Evolutionary conservation across 2,888 invertebrate species (phyloP).

Genomic region (Drosophila koepferae): DNA sequence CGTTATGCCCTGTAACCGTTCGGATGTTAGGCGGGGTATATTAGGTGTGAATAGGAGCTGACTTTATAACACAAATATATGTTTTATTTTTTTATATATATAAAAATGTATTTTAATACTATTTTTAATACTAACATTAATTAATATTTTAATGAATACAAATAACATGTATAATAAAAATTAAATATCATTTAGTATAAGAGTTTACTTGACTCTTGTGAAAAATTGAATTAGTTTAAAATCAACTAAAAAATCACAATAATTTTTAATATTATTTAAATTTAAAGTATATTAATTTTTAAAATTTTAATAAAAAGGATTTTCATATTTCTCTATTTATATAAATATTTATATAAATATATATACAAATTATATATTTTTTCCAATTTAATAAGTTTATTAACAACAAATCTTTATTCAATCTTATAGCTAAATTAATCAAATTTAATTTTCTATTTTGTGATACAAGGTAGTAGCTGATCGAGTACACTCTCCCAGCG

Average conservation of each 20-base stretch:
- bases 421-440: background rate
- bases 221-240: background rate
- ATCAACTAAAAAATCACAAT: background rate
- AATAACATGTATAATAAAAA: too few relatives aligned
- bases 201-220: background rate
- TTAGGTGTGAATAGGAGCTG: background rate
- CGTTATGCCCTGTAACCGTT: slow-evolving; percentile 26
- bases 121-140: background rate
- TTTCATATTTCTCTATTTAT: background rate
- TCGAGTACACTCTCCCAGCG: background rate
- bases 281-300: background rate
- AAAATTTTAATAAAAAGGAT: background rate
- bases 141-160: background rate
- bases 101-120: too few relatives aligned
- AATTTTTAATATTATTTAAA: background rate
- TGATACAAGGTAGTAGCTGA: slow-evolving; percentile 12
- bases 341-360: background rate
- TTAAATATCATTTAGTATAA: background rate
- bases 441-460: background rate
- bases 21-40: background rate
- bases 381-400: background rate
- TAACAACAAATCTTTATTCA: background rate
- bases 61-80: too few relatives aligned
- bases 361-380: background rate
- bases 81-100: too few relatives aligned